Base-by-base conservation (phyloP, 2,888 invertebrate genomes). In the Drosophila testacea region DNA sequence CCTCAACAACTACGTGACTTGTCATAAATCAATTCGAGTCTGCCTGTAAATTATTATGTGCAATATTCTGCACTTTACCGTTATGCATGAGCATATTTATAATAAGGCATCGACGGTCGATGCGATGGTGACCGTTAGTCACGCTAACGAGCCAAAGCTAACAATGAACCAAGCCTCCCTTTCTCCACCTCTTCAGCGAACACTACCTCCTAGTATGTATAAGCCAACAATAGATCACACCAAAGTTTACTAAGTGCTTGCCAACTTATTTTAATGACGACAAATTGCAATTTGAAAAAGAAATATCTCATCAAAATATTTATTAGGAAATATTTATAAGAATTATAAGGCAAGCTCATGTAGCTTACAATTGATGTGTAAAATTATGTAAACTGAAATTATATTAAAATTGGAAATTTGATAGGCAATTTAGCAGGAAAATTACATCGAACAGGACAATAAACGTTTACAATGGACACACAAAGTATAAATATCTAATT, bases 21-120 rank as follows among this genome's bases (percentile, higher is more conserved):
- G 82, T 71, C 77, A 84, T 89, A 84, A 84, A 87, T 84, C 88
- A 89, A 81, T 87, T 79, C 71, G 56, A 69, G 42, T 51, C 62
- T 64, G 60, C 75, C 66, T 73, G 50, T 54, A 59, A 75, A 78
- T 83, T 79, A 69, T 70, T 64, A 66, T 72, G 63, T 72, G 69
- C 74, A 69, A 83, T 85, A 69, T 69, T 75, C 65, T 64, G 67
- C 70, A 73, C 70, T 72, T 68, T 51, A 54, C 36, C 74, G 68
- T 73, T 74, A 73, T 74, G 68, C 55, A 39, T 32, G 11, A 47
- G 41, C 28, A 48, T 48, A 64, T 57, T 57, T 59, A 59, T 59
- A 64, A 50, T 50, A 57, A 13, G 39, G 28, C 63, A 36, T 9
- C 36, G 44, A 3, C 39, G 11, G 30, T 5, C 30, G 7, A 30